Evolutionary conservation across 2,797 vertebrate genomes (phyloP).

Genomic region (Hydrophis major): DNA sequence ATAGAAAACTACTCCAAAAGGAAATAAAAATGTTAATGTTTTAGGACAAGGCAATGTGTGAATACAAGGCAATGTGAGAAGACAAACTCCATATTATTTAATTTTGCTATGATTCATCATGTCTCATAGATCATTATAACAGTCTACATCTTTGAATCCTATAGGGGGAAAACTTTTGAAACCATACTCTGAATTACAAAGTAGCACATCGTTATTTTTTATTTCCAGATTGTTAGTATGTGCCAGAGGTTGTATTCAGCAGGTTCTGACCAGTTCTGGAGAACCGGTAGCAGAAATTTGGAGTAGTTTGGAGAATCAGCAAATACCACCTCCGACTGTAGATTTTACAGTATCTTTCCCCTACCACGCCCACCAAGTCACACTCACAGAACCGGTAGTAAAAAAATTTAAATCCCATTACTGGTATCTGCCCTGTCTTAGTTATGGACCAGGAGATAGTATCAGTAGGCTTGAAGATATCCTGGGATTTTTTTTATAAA

Average conservation of each 20-base stretch:
- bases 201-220: not conserved
- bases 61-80: not conserved
- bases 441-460: not conserved
- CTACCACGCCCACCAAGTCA: no score
- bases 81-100: not conserved
- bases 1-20: slow-evolving; percentile 26
- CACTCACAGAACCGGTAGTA: no score
- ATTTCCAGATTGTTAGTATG: not conserved
- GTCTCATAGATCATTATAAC: not conserved
- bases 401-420: no score
- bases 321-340: no score
- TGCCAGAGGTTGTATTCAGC: no score
- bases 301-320: no score
- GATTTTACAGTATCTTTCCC: no score
- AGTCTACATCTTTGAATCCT: not conserved
- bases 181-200: not conserved
- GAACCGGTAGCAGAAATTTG: no score
- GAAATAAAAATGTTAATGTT: not conserved
- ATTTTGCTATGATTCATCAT: not conserved
- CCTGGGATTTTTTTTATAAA: not conserved
- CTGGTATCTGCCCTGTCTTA: not conserved
- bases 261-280: no score
- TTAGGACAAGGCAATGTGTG: not conserved
- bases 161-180: not conserved
- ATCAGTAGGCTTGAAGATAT: not conserved